Conservation (phyloP, 1,140 invertebrate genomes). For the Ostrea denselamellosa region DNA sequence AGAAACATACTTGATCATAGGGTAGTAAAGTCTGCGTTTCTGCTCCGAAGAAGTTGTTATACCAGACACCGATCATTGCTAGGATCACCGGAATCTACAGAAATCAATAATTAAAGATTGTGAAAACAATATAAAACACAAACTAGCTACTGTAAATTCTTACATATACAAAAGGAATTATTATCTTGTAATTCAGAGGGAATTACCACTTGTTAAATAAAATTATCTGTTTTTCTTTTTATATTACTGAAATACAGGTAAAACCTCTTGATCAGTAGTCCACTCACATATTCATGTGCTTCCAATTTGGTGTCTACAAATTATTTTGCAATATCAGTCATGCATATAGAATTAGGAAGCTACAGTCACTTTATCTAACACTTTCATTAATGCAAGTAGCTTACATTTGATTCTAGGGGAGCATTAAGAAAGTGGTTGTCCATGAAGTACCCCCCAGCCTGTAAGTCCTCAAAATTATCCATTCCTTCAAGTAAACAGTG, state of each 20-base stretch:
- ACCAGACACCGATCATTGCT: constrained; percentile 97
- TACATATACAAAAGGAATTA: background rate
- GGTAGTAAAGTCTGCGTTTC: constrained; percentile 98
- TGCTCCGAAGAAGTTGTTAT: constrained; percentile 95
- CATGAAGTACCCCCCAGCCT: constrained; percentile 94
- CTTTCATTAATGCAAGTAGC: constrained; percentile 58
- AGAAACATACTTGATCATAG: constrained; percentile 87
- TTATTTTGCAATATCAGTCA: no score
- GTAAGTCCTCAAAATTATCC: constrained; percentile 95
- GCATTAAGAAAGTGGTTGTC: constrained; percentile 95
- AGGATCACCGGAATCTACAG: constrained; percentile 94
- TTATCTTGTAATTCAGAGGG: no score
- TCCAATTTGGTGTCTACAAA: no score
- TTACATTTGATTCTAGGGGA: constrained; percentile 96
- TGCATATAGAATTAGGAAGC: no score
- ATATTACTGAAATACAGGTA: no score
- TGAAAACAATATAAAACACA: background rate
- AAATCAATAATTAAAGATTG: constrained; percentile 29
- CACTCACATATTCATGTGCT: no score
- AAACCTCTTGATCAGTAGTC: no score
- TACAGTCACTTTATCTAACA: no score
- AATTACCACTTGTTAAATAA: no score
- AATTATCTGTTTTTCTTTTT: no score
- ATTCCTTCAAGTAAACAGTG: constrained; percentile 80
- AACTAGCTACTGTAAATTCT: background rate